These are phyloP conservation scores for Ornithoptera alexandrae DNA, from an alignment of 2,888 invertebrate genomes.

Conservation along the genomic window DNA sequence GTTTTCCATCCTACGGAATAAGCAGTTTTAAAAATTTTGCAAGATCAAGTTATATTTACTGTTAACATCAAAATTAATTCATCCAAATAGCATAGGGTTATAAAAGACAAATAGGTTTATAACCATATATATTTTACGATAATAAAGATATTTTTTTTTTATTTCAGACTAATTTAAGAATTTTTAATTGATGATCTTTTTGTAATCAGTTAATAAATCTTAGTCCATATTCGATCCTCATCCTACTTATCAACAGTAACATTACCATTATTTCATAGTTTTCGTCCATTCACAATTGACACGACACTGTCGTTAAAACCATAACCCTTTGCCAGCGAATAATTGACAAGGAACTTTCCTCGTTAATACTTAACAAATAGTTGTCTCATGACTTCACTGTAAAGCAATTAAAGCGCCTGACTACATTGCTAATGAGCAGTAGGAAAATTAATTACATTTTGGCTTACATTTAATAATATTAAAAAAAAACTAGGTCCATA, in stretches of 20 bases:
- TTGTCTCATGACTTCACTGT: constrained; percentile 39
- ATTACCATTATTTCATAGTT: constrained; percentile 30
- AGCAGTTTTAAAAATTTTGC: too few species aligned
- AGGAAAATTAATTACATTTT: constrained; percentile 23
- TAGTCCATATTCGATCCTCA: constrained; percentile 32
- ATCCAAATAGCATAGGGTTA: too few species aligned
- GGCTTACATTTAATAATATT: constrained; percentile 10
- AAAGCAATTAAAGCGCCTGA: constrained; percentile 39
- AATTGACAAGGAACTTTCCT: constrained; percentile 40
- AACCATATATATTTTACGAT: too few species aligned
- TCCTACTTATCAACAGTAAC: too few species aligned
- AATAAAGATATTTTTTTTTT: too few species aligned
- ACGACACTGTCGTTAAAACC: constrained; percentile 3
- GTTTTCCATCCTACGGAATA: too few species aligned
- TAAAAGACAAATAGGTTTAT: too few species aligned
- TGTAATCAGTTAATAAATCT: too few species aligned
- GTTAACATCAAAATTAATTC: too few species aligned
- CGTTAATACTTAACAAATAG: constrained; percentile 39
- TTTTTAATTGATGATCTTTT: too few species aligned
- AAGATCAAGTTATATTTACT: too few species aligned
- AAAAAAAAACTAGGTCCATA: constrained; percentile 14
- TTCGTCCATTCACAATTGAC: constrained; percentile 5
- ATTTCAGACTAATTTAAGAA: too few species aligned
- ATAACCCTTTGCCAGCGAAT: constrained; percentile 33
- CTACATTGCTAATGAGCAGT: constrained; percentile 29